phyloP scores from a whole-genome alignment of 2,797 vertebrate species.

The Dendrocincla tyrannina region DNA sequence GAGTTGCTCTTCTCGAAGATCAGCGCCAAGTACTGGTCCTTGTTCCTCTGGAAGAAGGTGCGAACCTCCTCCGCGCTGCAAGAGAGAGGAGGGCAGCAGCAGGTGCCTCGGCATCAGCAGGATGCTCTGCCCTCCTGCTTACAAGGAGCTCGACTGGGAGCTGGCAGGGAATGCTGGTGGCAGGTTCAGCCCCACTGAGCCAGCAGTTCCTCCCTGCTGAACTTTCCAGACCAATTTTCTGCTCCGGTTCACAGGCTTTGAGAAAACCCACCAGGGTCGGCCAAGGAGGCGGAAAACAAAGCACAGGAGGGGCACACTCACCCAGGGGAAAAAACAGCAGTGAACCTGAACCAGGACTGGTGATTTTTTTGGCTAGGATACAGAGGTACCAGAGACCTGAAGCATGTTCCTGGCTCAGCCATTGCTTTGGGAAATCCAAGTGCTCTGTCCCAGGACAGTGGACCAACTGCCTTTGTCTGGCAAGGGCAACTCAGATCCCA shows the following conservation, averaged over 20 bases:
- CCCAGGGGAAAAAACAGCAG: neutral
- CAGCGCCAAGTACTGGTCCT: conserved; percentile 81
- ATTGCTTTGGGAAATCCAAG: neutral
- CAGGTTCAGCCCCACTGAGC: neutral
- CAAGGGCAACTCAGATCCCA: neutral
- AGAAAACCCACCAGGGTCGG: neutral
- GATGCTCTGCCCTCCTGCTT: neutral
- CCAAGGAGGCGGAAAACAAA: neutral
- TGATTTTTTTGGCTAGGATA: neutral
- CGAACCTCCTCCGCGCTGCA: conserved; percentile 82
- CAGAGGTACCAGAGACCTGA: neutral
- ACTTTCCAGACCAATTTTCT: neutral
- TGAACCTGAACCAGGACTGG: neutral
- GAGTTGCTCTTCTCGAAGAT: conserved; percentile 86
- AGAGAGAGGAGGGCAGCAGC: neutral
- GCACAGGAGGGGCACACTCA: fast-evolving
- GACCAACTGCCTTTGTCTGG: neutral
- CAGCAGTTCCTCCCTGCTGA: neutral
- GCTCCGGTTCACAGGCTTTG: neutral
- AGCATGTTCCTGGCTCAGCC: fast-evolving
- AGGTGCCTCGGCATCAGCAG: neutral
- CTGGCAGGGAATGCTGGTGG: neutral
- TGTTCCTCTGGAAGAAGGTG: conserved; percentile 84
- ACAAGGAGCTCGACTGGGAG: fast-evolving
- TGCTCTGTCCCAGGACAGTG: fast-evolving